Evolutionary conservation across 1,140 invertebrate genomes (phyloP), one percentile per base, ranked within the genome.

Genomic region (Eumaeus atala): DNA sequence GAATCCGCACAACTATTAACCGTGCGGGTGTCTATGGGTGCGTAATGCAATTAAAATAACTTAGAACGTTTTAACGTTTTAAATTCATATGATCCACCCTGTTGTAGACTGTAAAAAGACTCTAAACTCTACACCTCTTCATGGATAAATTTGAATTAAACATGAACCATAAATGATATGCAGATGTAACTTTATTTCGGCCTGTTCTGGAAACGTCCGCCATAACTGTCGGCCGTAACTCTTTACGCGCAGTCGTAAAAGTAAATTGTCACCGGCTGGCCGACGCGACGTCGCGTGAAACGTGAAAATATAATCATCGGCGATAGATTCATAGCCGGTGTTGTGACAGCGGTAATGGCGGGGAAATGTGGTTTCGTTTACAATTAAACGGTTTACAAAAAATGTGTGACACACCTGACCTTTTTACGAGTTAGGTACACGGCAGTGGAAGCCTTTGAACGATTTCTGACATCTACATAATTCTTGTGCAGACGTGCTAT

Each of bases 211-310:
- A 53, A 67, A 66, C 71, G 77, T 74, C 78, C 75, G 80, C 80
- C 75, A 84, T 85, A 74, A 85, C 78, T 82, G 82, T 85, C 82
- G 57, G 59, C 62, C 74, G 70, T 84, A 84, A 85, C 80, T 85
- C 82, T 85, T 85, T 85, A 77, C 74, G 77, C 56, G 68, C 64
- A 59, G 64, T 83, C 82, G 82, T 85, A 82, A 85, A 85, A 85
- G 59, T 82, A 81, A 82, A 85, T 81, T 79, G 82, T 85, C 79
- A 79, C 80, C 82, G 78, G 80, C 80, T 85, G 82, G 63, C 63
- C 62, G 66, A n/a, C n/a, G n/a, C n/a, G n/a, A n/a, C n/a, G n/a
- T n/a, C 59, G 59, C 65, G 62, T 71, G 64, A 66, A 71, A n/a
- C n/a, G n/a, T n/a, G 74, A 76, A 72, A 72, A 70, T 67, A 67